These are phyloP conservation scores for Trinorchestia longiramus DNA, from an alignment of 1,140 invertebrate species.

Conservation along the genomic window DNA sequence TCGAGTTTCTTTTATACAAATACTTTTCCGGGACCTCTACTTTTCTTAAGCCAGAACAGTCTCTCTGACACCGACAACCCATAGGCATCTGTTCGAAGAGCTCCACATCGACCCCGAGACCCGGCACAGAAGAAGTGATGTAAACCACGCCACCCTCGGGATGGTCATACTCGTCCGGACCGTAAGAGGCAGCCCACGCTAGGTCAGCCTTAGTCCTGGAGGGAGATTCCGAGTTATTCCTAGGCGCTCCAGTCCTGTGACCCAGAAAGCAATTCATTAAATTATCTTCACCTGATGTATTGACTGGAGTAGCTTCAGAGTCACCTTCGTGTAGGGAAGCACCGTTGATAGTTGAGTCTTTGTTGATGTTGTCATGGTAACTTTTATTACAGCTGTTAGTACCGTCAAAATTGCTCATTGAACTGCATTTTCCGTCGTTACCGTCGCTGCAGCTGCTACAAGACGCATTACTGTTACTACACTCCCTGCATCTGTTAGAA, in stretches of 20 bases:
- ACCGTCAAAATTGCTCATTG: not conserved
- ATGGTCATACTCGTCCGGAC: constrained; percentile 72
- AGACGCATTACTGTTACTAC: not conserved
- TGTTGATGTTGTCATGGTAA: not conserved
- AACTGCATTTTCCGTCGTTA: not conserved
- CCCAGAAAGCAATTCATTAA: not conserved
- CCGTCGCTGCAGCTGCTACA: not conserved
- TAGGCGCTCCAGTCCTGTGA: not conserved
- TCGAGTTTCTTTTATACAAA: not conserved
- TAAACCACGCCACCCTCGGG: constrained; percentile 70
- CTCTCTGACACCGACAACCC: constrained; percentile 70
- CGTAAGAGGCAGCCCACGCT: not conserved
- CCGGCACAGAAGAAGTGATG: constrained; percentile 73
- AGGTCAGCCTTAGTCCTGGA: not conserved
- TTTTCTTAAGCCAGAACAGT: not conserved
- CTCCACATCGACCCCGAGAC: constrained; percentile 72
- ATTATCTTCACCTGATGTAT: not conserved
- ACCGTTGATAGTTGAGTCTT: not conserved
- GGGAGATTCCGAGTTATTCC: not conserved
- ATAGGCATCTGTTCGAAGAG: constrained; percentile 73
- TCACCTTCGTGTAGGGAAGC: not conserved
- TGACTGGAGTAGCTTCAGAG: not conserved
- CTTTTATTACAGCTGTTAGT: not conserved
- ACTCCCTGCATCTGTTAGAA: no score
- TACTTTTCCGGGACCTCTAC: not conserved